Base-by-base conservation (phyloP, 2,888 invertebrate genomes). In the Lasius fuliginosus region DNA sequence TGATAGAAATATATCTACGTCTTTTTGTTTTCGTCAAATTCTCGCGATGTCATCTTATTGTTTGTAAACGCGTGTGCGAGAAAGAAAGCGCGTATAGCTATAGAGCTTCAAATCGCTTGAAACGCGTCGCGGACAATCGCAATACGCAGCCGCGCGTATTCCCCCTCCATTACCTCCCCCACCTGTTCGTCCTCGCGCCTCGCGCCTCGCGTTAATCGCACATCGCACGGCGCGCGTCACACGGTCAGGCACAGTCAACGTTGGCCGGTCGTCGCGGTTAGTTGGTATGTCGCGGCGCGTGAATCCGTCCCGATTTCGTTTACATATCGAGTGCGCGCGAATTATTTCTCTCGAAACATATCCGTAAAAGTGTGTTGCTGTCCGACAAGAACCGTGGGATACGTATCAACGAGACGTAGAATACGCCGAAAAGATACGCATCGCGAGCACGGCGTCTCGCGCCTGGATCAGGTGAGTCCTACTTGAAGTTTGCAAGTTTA, bases 291-390 rank as follows among this genome's bases (percentile, higher is more conserved):
- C 33, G 18, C 46, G 69, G 73, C 60, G 69, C 58, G 79, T 46
- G 46, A 81, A 71, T 68, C 76, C 79, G 49, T 79, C 60, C 79
- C 56, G 77, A 42, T 33, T 33, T 33, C 71, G 8, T 58, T 56
- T 71, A 69, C 71, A 71, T 71, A 60, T 53, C 53, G 53, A 53
- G 53, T 53, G 53, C 53, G 53, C 53, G 53, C 53, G 53, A 53
- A 53, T 46, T 33, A 11, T 18, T 6, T 67, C 65, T 23, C 5
- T 67, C 5, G 1, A 64, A 30, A 11, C 30, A 46, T 64, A 42
- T 62, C 65, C n/a, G 40, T 62, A 23, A 75, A 12, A 11, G 67
- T 76, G 58, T 12, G 42, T 40, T 33, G 60, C 18, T n/a, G 12
- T 56, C 40, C 11, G 56, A 40, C n/a, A 56, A 40, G 11, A 2